Base-by-base conservation (phyloP, 1,140 invertebrate genomes). In the Steinernema khuongi region DNA sequence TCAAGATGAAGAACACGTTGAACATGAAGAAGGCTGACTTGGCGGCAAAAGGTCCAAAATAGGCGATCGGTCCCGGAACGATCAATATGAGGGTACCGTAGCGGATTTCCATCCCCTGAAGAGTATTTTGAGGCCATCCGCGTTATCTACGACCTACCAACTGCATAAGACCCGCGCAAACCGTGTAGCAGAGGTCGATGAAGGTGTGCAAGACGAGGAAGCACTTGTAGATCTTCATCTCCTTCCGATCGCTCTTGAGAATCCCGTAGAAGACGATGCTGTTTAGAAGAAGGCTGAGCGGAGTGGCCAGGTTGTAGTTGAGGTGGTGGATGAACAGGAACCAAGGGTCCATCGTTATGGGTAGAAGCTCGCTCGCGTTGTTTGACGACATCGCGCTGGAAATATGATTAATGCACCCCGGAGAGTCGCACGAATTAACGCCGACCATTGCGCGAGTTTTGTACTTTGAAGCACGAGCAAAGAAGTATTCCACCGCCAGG, bases 1-100 rank as follows among this genome's bases (percentile, higher is more conserved):
- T 60, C 4, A 60, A 22, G 50, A 60, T 60, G 50, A 60, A 60
- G 50, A 60, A 60, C 14, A 60, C 50, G 50, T 60, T 60, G 19
- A 60, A 60, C 50, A 60, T 60, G 50, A 60, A 60, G 26, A 60
- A 60, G 7, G 50, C 50, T 7, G 50, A 60, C 19, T 60, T 60
- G 7, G 50, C 50, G 4, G 50, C 50, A 22, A 60, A 60, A n/a
- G 14, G 11, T 7, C 50, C 50, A 22, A 60, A 60, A 60, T 60
- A 60, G 50, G 50, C 50, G 50, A 60, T 60, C 19, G 50, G 50
- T 22, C 50, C 50, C 26, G 50, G 50, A 4, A 60, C 26, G 4
- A 60, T 22, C 4, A 60, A 22, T 7, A 60, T 60, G 14, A 60
- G 50, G 50, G 50, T 60, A 26, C 22, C 22, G 50, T 60, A 60